phyloP scores from a whole-genome alignment of 2,797 vertebrate genomes.

The Lithobates sylvaticus region DNA sequence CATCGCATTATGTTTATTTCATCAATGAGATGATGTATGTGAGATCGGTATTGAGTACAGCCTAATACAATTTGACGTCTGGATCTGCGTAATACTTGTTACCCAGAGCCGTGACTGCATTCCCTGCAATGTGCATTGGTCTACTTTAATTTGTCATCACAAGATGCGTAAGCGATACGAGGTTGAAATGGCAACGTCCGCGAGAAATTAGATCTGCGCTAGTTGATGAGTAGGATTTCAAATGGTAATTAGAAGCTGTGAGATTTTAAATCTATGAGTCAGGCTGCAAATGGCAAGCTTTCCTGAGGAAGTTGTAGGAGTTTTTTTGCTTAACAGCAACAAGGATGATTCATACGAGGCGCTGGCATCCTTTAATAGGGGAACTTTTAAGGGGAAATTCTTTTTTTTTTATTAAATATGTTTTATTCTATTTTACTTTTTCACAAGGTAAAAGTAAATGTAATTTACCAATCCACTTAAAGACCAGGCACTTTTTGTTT shows the following conservation, averaged over 20 bases:
- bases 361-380: too few relatives aligned
- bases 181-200: slow-evolving; percentile 33
- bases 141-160: slow-evolving; percentile 20
- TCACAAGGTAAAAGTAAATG: too few relatives aligned
- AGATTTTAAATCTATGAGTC: slow-evolving; percentile 46
- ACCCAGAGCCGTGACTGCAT: slow-evolving; percentile 19
- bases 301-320: background rate
- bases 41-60: slow-evolving; percentile 37
- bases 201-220: slow-evolving; percentile 31
- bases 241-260: slow-evolving; percentile 47
- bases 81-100: slow-evolving; percentile 30
- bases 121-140: background rate
- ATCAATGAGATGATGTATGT: slow-evolving; percentile 59
- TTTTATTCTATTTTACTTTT: too few relatives aligned
- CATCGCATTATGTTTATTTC: slow-evolving; percentile 53
- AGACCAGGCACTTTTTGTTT: too few relatives aligned
- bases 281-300: slow-evolving; percentile 11
- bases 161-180: slow-evolving; percentile 18
- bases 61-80: slow-evolving; percentile 49
- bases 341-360: background rate
- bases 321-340: background rate
- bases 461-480: too few relatives aligned
- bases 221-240: slow-evolving; percentile 17
- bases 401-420: too few relatives aligned
- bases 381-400: too few relatives aligned